A percentile compares a stretch with the other conserved stretches of the same genome.
phyloP scores from a whole-genome alignment of 1,140 invertebrate species.

The Pogonus chalceus region DNA sequence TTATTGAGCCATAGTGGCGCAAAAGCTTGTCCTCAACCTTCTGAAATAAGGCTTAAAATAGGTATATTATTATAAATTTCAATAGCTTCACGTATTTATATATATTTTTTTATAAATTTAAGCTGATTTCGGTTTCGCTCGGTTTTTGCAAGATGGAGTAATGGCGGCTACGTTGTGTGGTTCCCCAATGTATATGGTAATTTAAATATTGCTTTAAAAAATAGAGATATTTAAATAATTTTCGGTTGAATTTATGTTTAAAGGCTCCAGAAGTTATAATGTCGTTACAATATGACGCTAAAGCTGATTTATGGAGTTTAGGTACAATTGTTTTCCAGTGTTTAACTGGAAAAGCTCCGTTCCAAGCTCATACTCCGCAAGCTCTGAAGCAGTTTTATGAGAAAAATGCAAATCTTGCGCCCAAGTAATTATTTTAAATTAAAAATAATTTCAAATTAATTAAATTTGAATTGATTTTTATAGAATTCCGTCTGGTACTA shows the following conservation, averaged over 20 bases:
- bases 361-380: constrained; percentile 96
- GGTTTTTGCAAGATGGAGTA: constrained; percentile 95
- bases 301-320: constrained; percentile 97
- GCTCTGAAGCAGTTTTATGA: constrained; percentile 96
- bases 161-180: constrained; percentile 99
- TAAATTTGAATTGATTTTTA: constrained; percentile 21
- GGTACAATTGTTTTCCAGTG: constrained; percentile 99
- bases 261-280: constrained; percentile 98
- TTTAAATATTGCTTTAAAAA: constrained; percentile 16
- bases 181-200: constrained; percentile 99
- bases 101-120: too few species aligned
- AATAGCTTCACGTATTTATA: too few species aligned
- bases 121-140: constrained; percentile 99
- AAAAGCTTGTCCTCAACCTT: constrained; percentile 71
- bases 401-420: constrained; percentile 87
- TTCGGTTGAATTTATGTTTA: constrained; percentile 18
- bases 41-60: constrained; percentile 91
- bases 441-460: constrained; percentile 1
- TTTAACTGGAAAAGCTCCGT: constrained; percentile 95
- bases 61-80: constrained; percentile 42
- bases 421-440: constrained; percentile 60
- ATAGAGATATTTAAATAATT: not conserved
- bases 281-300: constrained; percentile 97
- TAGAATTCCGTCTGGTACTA: constrained; percentile 89
- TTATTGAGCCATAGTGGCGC: constrained; percentile 71